Conservation (phyloP, 2,113 vertebrate species). For the Phalacrocorax brasilianus region DNA sequence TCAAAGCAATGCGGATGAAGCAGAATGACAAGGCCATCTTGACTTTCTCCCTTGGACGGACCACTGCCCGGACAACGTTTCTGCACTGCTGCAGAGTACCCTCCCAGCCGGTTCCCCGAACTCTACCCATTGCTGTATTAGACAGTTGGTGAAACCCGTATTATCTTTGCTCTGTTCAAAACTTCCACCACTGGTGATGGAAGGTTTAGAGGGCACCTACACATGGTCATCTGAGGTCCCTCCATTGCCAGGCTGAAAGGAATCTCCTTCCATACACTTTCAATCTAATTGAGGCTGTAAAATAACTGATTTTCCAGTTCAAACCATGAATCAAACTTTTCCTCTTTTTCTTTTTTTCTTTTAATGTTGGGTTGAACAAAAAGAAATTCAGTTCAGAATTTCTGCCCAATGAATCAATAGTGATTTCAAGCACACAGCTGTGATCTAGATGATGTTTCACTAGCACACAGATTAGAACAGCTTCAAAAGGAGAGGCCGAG, state of each 20-base stretch:
- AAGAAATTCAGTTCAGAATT: not conserved
- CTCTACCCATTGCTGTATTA: not conserved
- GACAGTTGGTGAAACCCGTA: not conserved
- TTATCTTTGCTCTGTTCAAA: not conserved
- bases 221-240: not conserved
- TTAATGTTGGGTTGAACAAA: not conserved
- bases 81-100: not conserved
- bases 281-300: not conserved
- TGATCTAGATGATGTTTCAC: not conserved
- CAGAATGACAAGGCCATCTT: not conserved
- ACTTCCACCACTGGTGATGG: not conserved
- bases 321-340: not conserved
- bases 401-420: not conserved
- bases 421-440: not conserved
- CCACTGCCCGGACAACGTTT: not conserved
- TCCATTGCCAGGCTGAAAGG: not conserved
- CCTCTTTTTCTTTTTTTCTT: not conserved
- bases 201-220: not conserved
- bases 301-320: not conserved
- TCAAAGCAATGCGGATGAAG: rapidly evolving
- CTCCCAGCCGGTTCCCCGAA: not conserved
- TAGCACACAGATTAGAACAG: not conserved
- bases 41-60: not conserved
- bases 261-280: not conserved
- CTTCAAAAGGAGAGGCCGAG: not conserved